Percentiles rank a stretch among this genome's conserved stretches.
Evolutionary conservation across 1,140 invertebrate genomes (phyloP).

Genomic region (Chymomyza costata): DNA sequence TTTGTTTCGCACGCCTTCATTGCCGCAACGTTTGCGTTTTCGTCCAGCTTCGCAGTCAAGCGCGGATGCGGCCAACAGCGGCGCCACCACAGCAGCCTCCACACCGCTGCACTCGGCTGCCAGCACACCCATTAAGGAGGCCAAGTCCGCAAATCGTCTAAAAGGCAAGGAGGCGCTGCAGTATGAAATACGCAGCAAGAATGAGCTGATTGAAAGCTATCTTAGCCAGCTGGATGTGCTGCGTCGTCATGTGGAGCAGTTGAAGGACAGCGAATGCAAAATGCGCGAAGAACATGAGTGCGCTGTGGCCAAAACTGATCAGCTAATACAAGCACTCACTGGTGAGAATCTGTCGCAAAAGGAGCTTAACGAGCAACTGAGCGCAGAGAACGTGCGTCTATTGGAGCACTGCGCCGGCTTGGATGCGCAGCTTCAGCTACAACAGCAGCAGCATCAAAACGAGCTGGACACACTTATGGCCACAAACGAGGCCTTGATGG

Average conservation of each 20-base stretch:
- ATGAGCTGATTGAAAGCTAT: slow-evolving; percentile 68
- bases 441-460: slow-evolving; percentile 39
- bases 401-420: slow-evolving; percentile 34
- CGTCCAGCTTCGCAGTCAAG: slow-evolving; percentile 54
- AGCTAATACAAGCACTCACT: slow-evolving; percentile 47
- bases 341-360: slow-evolving; percentile 53
- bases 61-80: slow-evolving; percentile 22
- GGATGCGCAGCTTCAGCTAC: slow-evolving; percentile 52
- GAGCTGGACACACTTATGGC: slow-evolving; percentile 42
- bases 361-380: slow-evolving; percentile 51
- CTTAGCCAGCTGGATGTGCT: slow-evolving; percentile 66
- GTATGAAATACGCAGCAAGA: slow-evolving; percentile 69
- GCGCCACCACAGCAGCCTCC: slow-evolving; percentile 56
- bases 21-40: slow-evolving; percentile 71
- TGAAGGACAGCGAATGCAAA: slow-evolving; percentile 63
- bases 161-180: slow-evolving; percentile 74
- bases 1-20: slow-evolving; percentile 66
- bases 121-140: slow-evolving; percentile 67
- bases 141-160: slow-evolving; percentile 57
- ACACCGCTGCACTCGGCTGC: slow-evolving; percentile 63
- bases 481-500: slow-evolving; percentile 53
- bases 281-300: slow-evolving; percentile 57
- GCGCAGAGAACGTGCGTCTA: slow-evolving; percentile 33
- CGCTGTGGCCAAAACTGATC: slow-evolving; percentile 46
- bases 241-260: slow-evolving; percentile 60